phyloP scores from a whole-genome alignment of 2,113 vertebrate genomes.

The Edolisoma coerulescens region DNA sequence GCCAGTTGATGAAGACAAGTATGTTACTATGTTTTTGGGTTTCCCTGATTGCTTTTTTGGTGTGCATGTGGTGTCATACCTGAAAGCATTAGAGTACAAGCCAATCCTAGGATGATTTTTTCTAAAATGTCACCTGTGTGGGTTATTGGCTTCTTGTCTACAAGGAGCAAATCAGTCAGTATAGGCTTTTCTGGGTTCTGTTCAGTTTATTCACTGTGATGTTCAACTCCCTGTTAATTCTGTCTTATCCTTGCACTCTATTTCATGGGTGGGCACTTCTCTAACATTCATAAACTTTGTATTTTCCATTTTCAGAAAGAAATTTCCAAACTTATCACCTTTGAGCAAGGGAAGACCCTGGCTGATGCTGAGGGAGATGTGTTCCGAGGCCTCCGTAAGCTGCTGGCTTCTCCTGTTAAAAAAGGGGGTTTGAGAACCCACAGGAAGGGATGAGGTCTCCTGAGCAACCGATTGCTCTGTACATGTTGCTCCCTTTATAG shows the following conservation, averaged over 20 bases:
- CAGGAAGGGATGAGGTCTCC: background rate
- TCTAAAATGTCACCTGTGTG: background rate
- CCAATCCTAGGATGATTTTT: background rate
- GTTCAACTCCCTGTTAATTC: background rate
- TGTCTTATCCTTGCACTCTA: background rate
- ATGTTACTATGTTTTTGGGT: background rate
- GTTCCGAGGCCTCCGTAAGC: conserved; percentile 97
- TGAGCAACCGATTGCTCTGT: background rate
- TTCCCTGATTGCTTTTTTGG: background rate
- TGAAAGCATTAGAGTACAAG: background rate
- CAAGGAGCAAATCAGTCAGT: background rate
- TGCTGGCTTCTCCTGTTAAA: conserved; percentile 13
- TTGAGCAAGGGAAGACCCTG: conserved; percentile 95
- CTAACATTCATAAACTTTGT: background rate
- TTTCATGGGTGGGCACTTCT: background rate
- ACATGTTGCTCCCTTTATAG: background rate
- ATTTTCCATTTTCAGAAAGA: conserved; percentile 85
- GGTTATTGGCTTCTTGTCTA: background rate
- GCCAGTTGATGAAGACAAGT: background rate
- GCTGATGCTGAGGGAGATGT: conserved; percentile 97
- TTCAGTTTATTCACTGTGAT: background rate
- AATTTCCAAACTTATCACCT: conserved; percentile 88
- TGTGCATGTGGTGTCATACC: background rate
- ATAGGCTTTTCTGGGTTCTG: background rate
- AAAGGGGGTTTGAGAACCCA: conserved; percentile 3